phyloP scores from a whole-genome alignment of 2,888 invertebrate genomes.

The Xestia ashworthii region DNA sequence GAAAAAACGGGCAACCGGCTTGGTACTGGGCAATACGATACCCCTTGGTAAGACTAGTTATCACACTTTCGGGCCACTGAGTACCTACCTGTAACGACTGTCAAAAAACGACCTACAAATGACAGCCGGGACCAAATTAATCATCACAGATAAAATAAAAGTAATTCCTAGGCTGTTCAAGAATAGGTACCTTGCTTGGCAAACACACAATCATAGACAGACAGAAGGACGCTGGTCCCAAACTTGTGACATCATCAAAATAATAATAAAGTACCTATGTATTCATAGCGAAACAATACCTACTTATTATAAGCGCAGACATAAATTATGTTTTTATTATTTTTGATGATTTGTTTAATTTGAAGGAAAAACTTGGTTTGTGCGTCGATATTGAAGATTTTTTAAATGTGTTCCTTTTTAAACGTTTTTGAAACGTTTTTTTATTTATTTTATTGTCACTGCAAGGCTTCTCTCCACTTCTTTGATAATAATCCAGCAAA shows the following conservation, averaged over 20 bases:
- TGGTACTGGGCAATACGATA: not conserved
- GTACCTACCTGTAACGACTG: not conserved
- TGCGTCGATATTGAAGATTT: not conserved
- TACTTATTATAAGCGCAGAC: conserved; percentile 11
- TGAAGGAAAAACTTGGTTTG: not conserved
- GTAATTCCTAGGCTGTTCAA: not conserved
- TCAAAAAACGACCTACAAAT: not conserved
- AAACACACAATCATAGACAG: not conserved
- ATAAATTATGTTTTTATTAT: conserved; percentile 24
- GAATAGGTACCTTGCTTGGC: not conserved
- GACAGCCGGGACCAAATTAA: not conserved
- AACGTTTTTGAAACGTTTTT: no score
- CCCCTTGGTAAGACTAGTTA: not conserved
- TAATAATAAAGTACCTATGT: not conserved
- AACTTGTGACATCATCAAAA: conserved; percentile 9
- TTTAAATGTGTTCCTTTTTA: no score
- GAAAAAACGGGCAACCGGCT: no score
- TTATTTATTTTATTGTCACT: no score
- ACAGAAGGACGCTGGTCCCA: not conserved
- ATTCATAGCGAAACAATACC: conserved; percentile 38
- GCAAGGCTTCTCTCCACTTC: not conserved
- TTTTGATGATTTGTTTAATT: not conserved
- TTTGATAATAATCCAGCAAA: not conserved
- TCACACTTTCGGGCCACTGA: not conserved
- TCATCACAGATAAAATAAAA: not conserved